Evolutionary conservation across 2,888 invertebrate species (phyloP).

Genomic region (Willowsia nigromaculata): DNA sequence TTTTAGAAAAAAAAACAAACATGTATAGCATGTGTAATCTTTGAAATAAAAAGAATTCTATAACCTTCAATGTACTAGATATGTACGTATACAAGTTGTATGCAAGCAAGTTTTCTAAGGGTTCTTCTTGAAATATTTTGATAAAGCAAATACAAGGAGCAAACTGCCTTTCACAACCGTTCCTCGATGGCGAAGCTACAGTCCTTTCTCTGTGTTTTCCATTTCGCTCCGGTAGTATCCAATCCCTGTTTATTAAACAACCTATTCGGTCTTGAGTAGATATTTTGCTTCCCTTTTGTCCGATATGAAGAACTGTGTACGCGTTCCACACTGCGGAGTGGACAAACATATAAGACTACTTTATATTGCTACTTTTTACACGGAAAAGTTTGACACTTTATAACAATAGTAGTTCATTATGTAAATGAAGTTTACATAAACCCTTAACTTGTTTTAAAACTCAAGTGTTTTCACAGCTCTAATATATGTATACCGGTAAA

Average conservation of each 20-base stretch:
- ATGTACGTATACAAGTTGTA: neutral
- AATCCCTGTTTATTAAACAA: conserved; percentile 1
- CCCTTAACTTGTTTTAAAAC: too few species aligned
- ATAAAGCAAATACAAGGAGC: neutral
- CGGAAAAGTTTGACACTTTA: too few species aligned
- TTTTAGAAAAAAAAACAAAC: neutral
- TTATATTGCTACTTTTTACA: too few species aligned
- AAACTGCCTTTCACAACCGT: neutral
- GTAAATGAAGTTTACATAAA: too few species aligned
- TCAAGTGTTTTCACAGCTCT: too few species aligned
- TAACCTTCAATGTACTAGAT: neutral
- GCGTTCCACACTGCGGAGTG: too few species aligned
- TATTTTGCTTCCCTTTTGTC: neutral
- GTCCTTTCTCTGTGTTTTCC: neutral
- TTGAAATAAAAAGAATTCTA: neutral
- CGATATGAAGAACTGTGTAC: neutral
- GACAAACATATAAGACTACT: too few species aligned
- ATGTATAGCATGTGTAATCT: neutral
- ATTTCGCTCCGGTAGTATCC: neutral
- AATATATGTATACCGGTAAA: too few species aligned
- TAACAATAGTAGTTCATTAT: too few species aligned
- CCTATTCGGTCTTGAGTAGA: neutral
- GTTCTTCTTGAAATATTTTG: conserved; percentile 4
- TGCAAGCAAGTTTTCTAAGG: neutral
- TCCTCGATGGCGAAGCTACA: neutral